Evolutionary conservation across 2,797 vertebrate genomes (phyloP).

Genomic region (Typhlichthys subterraneus): DNA sequence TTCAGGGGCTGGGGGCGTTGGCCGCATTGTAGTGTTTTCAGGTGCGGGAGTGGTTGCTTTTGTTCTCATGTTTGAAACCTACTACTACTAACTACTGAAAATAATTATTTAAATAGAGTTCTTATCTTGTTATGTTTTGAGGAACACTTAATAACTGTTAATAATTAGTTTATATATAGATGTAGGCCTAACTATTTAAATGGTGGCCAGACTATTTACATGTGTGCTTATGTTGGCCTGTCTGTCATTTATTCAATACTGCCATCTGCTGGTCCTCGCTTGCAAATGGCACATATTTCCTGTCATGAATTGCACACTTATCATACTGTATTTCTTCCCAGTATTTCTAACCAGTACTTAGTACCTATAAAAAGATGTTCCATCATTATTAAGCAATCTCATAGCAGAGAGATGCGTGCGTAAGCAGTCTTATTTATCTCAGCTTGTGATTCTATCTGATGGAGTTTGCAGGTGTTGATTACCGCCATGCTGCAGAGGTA

Average conservation of each 20-base stretch:
- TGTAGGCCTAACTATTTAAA: too few species aligned
- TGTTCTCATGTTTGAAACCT: too few species aligned
- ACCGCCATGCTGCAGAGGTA: conserved; percentile 11
- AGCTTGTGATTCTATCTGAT: conserved; percentile 19
- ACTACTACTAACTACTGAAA: too few species aligned
- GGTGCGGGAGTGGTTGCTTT: too few species aligned
- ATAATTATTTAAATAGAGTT: too few species aligned
- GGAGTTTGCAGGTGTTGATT: conserved; percentile 22
- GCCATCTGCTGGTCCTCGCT: conserved; percentile 69
- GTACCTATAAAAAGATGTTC: neutral
- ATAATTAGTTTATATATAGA: too few species aligned
- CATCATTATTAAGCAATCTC: conserved; percentile 2
- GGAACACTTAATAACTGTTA: too few species aligned
- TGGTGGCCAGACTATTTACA: neutral
- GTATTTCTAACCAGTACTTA: neutral
- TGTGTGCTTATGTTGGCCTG: neutral
- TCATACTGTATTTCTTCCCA: neutral
- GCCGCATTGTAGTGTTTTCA: too few species aligned
- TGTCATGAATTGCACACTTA: neutral
- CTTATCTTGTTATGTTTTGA: too few species aligned
- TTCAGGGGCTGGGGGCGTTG: too few species aligned
- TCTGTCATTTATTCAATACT: conserved; percentile 59
- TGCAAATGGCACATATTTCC: neutral
- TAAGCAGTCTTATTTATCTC: conserved; percentile 11
- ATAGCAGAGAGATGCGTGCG: too few species aligned